Evolutionary conservation across 1,140 invertebrate genomes (phyloP).

Genomic region (Pantala flavescens): DNA sequence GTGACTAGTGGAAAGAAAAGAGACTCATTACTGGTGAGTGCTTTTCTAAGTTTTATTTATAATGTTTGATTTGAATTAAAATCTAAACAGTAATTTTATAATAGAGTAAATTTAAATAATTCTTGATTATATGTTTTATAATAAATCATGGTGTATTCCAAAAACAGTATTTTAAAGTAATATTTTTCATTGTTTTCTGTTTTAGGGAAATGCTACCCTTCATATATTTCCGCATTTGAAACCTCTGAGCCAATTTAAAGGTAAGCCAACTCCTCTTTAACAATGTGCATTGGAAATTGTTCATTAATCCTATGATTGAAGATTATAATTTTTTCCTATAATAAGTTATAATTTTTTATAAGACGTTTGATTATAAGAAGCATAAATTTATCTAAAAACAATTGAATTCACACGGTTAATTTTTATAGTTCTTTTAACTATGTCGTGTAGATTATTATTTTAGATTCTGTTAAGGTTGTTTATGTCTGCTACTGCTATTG

Average conservation of each 20-base stretch:
- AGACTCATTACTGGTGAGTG: constrained; percentile 43
- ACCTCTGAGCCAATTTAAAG: constrained; percentile 30
- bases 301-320: no score
- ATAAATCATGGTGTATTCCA: background rate
- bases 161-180: background rate
- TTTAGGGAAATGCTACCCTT: constrained; percentile 49
- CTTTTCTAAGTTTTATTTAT: background rate
- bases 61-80: background rate
- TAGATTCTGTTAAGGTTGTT: no score
- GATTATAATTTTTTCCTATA: no score
- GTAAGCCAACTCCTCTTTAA: background rate
- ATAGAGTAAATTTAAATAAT: background rate
- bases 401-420: no score
- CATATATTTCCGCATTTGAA: constrained; percentile 51
- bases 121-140: background rate
- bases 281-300: no score
- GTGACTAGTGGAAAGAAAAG: constrained; percentile 47
- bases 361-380: no score
- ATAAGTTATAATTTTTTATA: no score
- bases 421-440: no score
- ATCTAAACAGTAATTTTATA: background rate
- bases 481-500: no score
- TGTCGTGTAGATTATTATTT: no score
- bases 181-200: no score
- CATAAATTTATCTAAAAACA: no score